Percentiles rank a stretch among this genome's conserved stretches.
Conservation (phyloP, 2,113 vertebrate species). For the Macroglossus sobrinus region DNA sequence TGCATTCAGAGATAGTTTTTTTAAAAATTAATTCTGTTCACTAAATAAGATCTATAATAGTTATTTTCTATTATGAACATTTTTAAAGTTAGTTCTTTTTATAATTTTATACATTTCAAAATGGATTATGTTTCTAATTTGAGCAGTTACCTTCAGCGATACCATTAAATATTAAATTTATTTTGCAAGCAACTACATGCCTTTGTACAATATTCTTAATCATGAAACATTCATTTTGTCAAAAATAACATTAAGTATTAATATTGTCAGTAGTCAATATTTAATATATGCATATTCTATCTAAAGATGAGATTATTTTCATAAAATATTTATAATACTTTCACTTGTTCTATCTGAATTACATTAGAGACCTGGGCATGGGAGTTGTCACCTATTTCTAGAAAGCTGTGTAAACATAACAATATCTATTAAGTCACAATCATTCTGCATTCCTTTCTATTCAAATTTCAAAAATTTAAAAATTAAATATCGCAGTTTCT, state of each 20-base stretch:
- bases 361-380: neutral
- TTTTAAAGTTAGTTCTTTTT: neutral
- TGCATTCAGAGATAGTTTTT: neutral
- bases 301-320: slow-evolving; percentile 57
- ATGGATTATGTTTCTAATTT: slow-evolving; percentile 5
- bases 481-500: neutral
- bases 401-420: neutral
- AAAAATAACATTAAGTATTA: slow-evolving; percentile 57
- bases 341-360: slow-evolving; percentile 35
- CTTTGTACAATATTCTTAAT: slow-evolving; percentile 37
- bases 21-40: neutral
- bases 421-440: neutral
- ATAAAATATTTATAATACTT: slow-evolving; percentile 61
- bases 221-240: slow-evolving; percentile 45
- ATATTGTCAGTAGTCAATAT: slow-evolving; percentile 61
- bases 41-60: neutral
- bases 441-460: neutral
- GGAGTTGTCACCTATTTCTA: neutral
- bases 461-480: neutral
- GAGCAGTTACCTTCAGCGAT: neutral
- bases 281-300: slow-evolving; percentile 56
- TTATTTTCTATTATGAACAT: neutral
- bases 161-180: slow-evolving; percentile 34
- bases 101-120: slow-evolving; percentile 18
- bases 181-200: neutral